These are phyloP conservation scores for Cladopsammia gracilis DNA, from an alignment of 64 coral and sea anemone genomes.

Conservation along the genomic window DNA sequence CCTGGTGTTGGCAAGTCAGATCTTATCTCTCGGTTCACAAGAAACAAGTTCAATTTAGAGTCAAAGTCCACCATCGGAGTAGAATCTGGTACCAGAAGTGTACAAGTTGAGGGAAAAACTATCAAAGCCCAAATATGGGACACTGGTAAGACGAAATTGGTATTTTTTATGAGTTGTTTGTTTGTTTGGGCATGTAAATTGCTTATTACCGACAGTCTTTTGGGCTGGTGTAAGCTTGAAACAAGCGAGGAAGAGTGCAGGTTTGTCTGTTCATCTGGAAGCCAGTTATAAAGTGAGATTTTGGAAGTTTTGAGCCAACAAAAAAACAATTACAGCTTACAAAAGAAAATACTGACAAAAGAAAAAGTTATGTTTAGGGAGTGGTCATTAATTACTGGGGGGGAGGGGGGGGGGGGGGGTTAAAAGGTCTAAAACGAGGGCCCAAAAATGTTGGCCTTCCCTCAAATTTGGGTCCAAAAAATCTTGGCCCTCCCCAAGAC, in stretches of 20 bases:
- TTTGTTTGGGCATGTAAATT: conserved; percentile 33
- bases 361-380: not conserved
- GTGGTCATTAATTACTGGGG: too few species aligned
- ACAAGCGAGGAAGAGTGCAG: not conserved
- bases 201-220: conserved; percentile 37
- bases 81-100: conserved; percentile 98
- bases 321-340: not conserved
- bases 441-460: too few species aligned
- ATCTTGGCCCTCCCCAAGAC: too few species aligned
- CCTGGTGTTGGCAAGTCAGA: conserved; percentile 99
- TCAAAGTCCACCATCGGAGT: conserved; percentile 99
- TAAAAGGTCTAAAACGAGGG: too few species aligned
- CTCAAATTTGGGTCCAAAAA: too few species aligned
- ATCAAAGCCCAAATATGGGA: conserved; percentile 99
- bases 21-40: conserved; percentile 94
- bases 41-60: conserved; percentile 99
- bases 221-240: conserved; percentile 33
- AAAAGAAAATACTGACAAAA: not conserved
- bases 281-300: not conserved
- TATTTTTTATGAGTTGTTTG: conserved; percentile 37
- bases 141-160: conserved; percentile 78
- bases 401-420: too few species aligned
- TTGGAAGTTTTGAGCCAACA: not conserved
- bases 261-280: conserved; percentile 2
- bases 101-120: conserved; percentile 98